A percentile compares a stretch with the other conserved stretches of the same genome.
phyloP scores from a whole-genome alignment of 2,797 vertebrate species.

The Gallirallus australis region DNA sequence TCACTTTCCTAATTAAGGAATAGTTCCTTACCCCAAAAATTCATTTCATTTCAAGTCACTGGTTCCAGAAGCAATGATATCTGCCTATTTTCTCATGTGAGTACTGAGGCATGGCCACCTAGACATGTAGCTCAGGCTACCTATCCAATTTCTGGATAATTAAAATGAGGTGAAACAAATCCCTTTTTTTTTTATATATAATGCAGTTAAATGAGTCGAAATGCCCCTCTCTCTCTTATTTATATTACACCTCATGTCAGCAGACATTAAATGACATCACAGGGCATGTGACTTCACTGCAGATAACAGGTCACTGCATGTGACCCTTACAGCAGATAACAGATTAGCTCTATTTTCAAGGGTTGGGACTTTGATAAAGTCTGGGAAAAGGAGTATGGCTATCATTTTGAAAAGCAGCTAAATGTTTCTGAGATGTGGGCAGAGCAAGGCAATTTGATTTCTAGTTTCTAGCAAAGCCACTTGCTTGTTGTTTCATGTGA shows the following conservation, averaged over 20 bases:
- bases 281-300: background rate
- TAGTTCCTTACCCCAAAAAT: background rate
- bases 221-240: background rate
- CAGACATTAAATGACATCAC: background rate
- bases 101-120: rapidly evolving
- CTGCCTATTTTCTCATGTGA: background rate
- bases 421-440: background rate
- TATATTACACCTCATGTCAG: background rate
- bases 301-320: background rate
- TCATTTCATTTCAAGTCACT: background rate
- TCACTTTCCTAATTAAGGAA: background rate
- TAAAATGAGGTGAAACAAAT: background rate
- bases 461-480: background rate
- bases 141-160: background rate
- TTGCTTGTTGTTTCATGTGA: background rate
- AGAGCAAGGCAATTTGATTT: background rate
- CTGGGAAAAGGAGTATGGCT: background rate
- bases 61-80: background rate
- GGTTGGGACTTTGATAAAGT: background rate
- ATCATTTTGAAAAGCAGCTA: background rate
- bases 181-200: background rate
- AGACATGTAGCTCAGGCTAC: rapidly evolving
- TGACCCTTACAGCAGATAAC: background rate
- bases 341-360: background rate
- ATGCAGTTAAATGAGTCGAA: background rate